Percentiles rank a stretch among this genome's conserved stretches.
These are phyloP conservation scores for Carterocephalus palaemon DNA, from an alignment of 2,888 invertebrate species.

Conservation along the genomic window DNA sequence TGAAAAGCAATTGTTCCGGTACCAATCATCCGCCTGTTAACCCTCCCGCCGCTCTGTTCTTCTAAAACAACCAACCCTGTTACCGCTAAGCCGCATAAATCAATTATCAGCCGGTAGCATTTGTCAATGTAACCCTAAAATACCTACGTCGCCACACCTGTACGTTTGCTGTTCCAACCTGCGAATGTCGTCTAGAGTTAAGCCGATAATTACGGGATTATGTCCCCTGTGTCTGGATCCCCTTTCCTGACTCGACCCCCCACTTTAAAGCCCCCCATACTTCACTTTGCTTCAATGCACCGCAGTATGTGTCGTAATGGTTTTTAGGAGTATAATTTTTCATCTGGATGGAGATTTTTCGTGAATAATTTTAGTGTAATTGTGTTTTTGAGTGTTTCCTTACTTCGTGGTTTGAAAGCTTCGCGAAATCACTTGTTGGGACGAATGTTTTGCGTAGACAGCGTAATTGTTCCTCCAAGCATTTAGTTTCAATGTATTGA, in stretches of 20 bases:
- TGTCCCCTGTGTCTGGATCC: conserved; percentile 45
- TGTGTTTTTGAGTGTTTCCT: conserved; percentile 38
- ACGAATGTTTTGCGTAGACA: conserved; percentile 21
- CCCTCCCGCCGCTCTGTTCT: conserved; percentile 32
- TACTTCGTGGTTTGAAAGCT: conserved; percentile 35
- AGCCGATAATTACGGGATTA: conserved; percentile 78
- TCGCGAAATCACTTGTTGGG: conserved; percentile 10
- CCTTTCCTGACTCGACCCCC: conserved; percentile 37
- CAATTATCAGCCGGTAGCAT: conserved; percentile 51
- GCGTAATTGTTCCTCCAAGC: conserved; percentile 21
- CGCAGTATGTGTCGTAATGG: conserved; percentile 68
- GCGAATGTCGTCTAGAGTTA: conserved; percentile 73
- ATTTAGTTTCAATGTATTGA: too few relatives aligned
- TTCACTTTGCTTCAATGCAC: conserved; percentile 67
- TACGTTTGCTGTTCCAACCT: conserved; percentile 58
- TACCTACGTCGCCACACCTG: conserved; percentile 43
- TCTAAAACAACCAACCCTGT: conserved; percentile 38
- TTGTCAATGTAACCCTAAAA: conserved; percentile 56
- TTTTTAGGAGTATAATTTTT: conserved; percentile 71
- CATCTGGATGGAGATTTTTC: conserved; percentile 59
- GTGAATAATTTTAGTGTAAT: conserved; percentile 59
- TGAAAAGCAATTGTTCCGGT: conserved; percentile 5
- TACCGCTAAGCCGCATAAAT: conserved; percentile 51
- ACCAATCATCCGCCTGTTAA: conserved; percentile 26
- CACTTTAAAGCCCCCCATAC: conserved; percentile 47